Base-by-base conservation (phyloP, 2,797 vertebrate genomes). In the Meda fulgida region DNA sequence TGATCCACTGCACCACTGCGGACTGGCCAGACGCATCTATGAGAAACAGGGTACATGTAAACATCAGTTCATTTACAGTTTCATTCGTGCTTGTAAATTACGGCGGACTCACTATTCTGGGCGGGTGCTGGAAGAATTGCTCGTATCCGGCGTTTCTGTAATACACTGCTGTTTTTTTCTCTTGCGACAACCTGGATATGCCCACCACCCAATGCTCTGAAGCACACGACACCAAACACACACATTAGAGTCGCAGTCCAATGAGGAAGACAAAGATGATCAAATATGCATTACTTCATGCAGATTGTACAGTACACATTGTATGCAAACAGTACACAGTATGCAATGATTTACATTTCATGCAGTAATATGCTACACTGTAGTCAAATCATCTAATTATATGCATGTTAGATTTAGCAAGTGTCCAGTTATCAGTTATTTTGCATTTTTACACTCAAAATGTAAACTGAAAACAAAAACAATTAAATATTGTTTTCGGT, bases 61-160 rank as follows among this genome's bases (percentile, higher is more conserved):
- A 11, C 23, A 69, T 31, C 46, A 34, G 8, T 19, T 51, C 36
- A 70, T 26, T 48, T 26, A 26, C 63, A 43, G 18, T 18, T 53
- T 26, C 19, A 8, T n/a, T 38, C 43, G 36, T 58, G n/a, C 48
- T 43, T 67, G 38, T 11, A 43, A 71, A n/a, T 26, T 21, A 43
- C 55, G n/a, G 1, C n/a, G 11, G 26, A 14, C 89, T 87, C 73
- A 89, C 89, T 81, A 36, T 92, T 77, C 0, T 86, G 91, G 69
- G 89, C 86, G 38, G 96, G 96, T 0, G 96, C 96, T 0, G 96
- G 96, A 7, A 97, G 93, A 84, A 97, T 97, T 5, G 96, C 95
- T 91, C 96, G 92, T 91, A 96, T 95, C 8, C 96, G 95, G 84
- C 96, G 95, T 86, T 95, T 95, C 88, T 95, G 95, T 89, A 92